Conservation (phyloP, 2,113 vertebrate genomes). For the Orthonyx spaldingii region DNA sequence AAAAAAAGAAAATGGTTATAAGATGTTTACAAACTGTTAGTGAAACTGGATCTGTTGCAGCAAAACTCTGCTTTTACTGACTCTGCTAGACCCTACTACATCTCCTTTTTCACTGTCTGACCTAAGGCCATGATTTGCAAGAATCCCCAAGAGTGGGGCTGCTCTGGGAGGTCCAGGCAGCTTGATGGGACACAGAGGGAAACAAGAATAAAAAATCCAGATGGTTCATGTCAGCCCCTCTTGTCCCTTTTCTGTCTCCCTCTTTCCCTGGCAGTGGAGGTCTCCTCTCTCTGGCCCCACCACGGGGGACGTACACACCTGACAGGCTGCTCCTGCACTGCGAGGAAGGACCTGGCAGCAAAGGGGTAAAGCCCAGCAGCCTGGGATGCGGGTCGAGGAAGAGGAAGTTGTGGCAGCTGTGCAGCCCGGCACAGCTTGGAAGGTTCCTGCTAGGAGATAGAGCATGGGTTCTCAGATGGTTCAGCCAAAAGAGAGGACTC, state of each 20-base stretch:
- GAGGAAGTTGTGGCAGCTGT: not conserved
- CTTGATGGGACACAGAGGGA: not conserved
- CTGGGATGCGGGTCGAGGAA: rapidly evolving
- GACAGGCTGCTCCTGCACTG: not conserved
- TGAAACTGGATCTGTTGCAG: not conserved
- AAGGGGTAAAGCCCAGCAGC: not conserved
- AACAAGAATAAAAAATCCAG: not conserved
- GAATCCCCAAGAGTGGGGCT: not conserved
- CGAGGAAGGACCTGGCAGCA: not conserved
- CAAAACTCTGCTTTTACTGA: not conserved
- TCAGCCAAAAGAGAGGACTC: not conserved
- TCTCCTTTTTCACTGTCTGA: not conserved
- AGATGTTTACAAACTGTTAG: not conserved
- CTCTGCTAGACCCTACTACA: not conserved
- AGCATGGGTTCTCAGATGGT: not conserved
- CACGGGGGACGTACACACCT: not conserved
- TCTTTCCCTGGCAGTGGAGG: not conserved
- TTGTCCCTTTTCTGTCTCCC: not conserved
- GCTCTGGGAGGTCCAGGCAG: not conserved
- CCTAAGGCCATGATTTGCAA: not conserved
- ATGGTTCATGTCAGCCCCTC: not conserved
- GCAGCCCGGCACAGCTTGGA: not conserved
- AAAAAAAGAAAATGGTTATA: not conserved
- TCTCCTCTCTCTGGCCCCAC: not conserved
- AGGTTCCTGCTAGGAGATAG: not conserved